Base-by-base conservation (phyloP, 2,113 vertebrate genomes). In the Takifugu bimaculatus region DNA sequence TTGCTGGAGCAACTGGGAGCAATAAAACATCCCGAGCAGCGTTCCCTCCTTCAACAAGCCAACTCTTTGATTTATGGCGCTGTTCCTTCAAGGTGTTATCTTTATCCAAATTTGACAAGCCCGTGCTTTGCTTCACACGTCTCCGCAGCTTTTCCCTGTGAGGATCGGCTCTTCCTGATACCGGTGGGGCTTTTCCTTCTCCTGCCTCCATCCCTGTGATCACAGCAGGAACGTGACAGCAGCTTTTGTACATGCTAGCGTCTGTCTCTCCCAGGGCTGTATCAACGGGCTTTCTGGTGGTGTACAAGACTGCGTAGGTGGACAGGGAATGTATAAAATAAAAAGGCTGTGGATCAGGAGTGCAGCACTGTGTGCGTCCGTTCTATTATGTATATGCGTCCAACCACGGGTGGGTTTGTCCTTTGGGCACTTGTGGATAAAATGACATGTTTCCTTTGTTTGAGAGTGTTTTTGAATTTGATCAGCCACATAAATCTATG, bases 401-500 rank as follows among this genome's bases (percentile, higher is more conserved):
- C 68, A 45, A 51, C 39, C 65, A 57, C 50, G 43, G 45, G 76
- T 63, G 49, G 29, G 27, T 78, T 73, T 74, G 63, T 83, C 59
- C 62, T 79, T 68, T 76, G 51, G 53, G 43, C 48, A 54, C 5
- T 26, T 63, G 63, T 61, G 61, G 70, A 63, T 27, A 39, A 78
- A 81, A 84, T 60, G 68, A 63, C 60, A 70, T 79, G 74, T 54
- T 54, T 74, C 56, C 27, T 84, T 84, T 80, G 74, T 88, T 85
- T 81, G 59, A 64, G 64, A 83, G 72, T 77, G 75, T 81, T 48
- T 88, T 83, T 73, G 78, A 84, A 84, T 86, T 78, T 86, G 85
- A 86, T 88, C 81, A 85, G 81, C 77, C 69, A 78, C 82, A 80
- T 80, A 74, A 85, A 88, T 88, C 86, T 86, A 83, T 85, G 86